phyloP scores from a whole-genome alignment of 2,888 invertebrate species.

The Melinopterus prodromus region DNA sequence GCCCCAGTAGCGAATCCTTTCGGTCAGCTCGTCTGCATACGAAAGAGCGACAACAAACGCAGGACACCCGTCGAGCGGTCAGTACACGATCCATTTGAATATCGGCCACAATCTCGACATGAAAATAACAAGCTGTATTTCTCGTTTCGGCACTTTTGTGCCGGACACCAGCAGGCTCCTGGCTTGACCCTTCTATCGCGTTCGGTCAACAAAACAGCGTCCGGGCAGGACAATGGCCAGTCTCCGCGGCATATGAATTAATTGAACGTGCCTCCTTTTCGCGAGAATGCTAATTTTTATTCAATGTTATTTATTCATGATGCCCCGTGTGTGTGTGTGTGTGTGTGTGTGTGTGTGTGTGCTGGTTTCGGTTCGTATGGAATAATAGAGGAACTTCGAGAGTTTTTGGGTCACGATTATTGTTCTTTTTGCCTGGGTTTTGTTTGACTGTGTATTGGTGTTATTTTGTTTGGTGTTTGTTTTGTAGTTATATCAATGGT shows the following conservation, averaged over 20 bases:
- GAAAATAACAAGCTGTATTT: conserved; percentile 4
- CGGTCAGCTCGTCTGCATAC: neutral
- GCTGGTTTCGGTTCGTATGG: neutral
- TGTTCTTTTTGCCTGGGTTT: too few species aligned
- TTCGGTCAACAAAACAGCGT: neutral
- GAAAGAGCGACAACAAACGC: neutral
- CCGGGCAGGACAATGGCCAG: neutral
- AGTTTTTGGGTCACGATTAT: too few species aligned
- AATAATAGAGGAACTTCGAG: too few species aligned
- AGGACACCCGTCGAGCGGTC: neutral
- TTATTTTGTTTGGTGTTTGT: too few species aligned
- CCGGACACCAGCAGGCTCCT: neutral
- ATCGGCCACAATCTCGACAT: neutral
- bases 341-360: neutral
- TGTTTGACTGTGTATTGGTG: too few species aligned
- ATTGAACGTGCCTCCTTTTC: neutral
- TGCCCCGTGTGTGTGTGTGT: neutral
- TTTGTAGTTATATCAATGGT: too few species aligned
- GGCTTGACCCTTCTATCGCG: neutral
- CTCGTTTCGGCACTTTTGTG: neutral
- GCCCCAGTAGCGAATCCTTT: neutral
- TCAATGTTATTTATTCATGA: neutral
- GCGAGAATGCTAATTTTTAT: conserved; percentile 4
- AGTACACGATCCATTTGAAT: neutral
- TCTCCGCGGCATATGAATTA: conserved; percentile 4